Conservation (phyloP, 2,113 vertebrate genomes). For the Steatornis caripensis region DNA sequence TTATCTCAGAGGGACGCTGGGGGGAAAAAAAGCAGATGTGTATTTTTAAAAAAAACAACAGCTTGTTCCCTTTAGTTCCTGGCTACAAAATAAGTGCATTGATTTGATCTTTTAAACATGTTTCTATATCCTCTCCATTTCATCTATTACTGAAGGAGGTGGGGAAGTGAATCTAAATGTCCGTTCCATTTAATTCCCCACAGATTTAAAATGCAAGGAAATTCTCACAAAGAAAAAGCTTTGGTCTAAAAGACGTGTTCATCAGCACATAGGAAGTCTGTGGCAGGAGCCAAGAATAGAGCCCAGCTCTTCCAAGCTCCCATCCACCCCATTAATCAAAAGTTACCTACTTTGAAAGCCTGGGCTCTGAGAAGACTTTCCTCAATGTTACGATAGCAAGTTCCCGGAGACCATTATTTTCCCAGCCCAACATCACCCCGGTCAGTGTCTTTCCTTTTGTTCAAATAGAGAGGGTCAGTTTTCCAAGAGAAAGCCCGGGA, state of each 20-base stretch:
- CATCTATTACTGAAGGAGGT: background rate
- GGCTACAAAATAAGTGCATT: slow-evolving; percentile 37
- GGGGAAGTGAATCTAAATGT: slow-evolving; percentile 6
- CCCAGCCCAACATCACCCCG: background rate
- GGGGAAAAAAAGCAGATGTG: background rate
- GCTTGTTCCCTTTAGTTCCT: slow-evolving; percentile 8
- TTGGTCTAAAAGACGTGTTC: background rate
- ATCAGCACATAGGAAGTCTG: slow-evolving; percentile 26
- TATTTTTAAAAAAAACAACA: slow-evolving; percentile 1
- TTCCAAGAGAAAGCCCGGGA: background rate
- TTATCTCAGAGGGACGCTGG: background rate
- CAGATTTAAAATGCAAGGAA: slow-evolving; percentile 45
- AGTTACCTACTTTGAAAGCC: background rate
- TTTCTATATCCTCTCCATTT: slow-evolving; percentile 9
- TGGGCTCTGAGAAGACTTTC: background rate
- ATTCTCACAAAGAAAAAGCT: background rate
- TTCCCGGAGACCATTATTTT: background rate
- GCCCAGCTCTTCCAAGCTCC: background rate
- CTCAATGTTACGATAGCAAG: background rate
- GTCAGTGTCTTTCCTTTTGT: background rate
- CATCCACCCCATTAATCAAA: background rate
- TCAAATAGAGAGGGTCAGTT: background rate
- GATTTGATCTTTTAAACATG: slow-evolving; percentile 39
- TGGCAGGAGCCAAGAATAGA: slow-evolving; percentile 34
- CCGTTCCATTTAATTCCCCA: background rate